Evolutionary conservation across 2,888 invertebrate species (phyloP).

Genomic region (Mythimna impura): DNA sequence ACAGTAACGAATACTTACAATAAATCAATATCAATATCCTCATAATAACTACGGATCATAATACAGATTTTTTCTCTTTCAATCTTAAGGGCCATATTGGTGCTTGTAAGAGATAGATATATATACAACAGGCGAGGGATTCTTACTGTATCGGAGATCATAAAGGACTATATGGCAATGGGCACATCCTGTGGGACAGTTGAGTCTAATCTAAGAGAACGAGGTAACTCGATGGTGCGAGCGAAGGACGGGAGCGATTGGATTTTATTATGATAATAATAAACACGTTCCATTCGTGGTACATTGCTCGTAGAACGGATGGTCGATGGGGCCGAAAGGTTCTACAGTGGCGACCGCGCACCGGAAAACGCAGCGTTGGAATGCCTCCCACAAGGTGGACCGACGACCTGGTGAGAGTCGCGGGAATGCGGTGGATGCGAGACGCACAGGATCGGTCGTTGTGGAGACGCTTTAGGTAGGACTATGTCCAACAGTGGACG

Average conservation of each 20-base stretch:
- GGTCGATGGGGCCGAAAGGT: too few relatives aligned
- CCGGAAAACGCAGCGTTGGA: too few relatives aligned
- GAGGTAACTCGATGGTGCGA: conserved; percentile 19
- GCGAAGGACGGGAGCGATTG: conserved; percentile 29
- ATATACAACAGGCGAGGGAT: conserved; percentile 59
- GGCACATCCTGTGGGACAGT: conserved; percentile 77
- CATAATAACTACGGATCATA: conserved; percentile 45
- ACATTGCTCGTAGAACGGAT: too few relatives aligned
- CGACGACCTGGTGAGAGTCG: too few relatives aligned
- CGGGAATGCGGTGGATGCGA: too few relatives aligned
- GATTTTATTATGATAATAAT: background rate
- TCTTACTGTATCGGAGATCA: conserved; percentile 65
- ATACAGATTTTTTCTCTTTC: conserved; percentile 30
- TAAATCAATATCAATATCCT: conserved; percentile 57
- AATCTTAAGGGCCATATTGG: background rate
- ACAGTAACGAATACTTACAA: conserved; percentile 37
- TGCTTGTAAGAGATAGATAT: conserved; percentile 45
- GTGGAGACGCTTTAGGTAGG: too few relatives aligned
- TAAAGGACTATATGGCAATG: conserved; percentile 76
- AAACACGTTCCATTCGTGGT: too few relatives aligned
- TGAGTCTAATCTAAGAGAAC: conserved; percentile 43
- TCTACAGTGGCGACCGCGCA: too few relatives aligned
- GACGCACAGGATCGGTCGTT: too few relatives aligned
- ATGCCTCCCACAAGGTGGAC: too few relatives aligned
- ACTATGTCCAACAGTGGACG: too few relatives aligned